Evolutionary conservation across 2,797 vertebrate species (phyloP).

Genomic region (Scolopax rusticola): DNA sequence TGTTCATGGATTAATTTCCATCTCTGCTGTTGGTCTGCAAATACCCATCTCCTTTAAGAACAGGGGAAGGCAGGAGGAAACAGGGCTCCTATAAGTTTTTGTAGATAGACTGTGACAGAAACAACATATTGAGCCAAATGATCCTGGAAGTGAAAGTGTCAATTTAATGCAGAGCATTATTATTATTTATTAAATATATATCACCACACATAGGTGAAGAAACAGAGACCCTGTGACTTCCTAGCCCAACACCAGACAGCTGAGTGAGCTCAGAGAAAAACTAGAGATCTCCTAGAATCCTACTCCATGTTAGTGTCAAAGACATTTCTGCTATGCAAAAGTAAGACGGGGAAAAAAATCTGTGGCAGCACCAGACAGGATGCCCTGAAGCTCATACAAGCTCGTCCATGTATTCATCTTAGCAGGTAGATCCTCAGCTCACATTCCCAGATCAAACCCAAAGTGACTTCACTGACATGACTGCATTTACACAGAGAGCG

Average conservation of each 20-base stretch:
- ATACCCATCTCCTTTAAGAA: neutral
- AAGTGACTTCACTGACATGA: neutral
- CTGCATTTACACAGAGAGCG: neutral
- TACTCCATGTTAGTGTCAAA: neutral
- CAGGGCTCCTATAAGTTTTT: neutral
- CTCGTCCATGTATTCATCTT: neutral
- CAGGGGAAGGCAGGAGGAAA: neutral
- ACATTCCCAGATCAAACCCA: neutral
- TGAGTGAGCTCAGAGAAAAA: neutral
- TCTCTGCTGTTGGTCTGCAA: neutral
- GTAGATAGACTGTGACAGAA: neutral
- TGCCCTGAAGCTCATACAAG: neutral
- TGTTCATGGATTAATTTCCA: neutral
- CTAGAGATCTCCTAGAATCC: neutral
- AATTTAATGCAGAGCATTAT: neutral
- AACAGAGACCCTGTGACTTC: neutral
- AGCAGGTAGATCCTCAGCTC: neutral
- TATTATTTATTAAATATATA: neutral
- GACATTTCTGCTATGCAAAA: neutral
- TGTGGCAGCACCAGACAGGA: neutral
- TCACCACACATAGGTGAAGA: neutral
- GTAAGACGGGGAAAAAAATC: neutral
- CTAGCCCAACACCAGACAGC: neutral
- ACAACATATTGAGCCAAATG: neutral
- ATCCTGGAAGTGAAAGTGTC: neutral